Percentiles rank a stretch among this genome's conserved stretches.
Conservation (phyloP, 2,888 invertebrate genomes). For the Tigriopus californicus region DNA sequence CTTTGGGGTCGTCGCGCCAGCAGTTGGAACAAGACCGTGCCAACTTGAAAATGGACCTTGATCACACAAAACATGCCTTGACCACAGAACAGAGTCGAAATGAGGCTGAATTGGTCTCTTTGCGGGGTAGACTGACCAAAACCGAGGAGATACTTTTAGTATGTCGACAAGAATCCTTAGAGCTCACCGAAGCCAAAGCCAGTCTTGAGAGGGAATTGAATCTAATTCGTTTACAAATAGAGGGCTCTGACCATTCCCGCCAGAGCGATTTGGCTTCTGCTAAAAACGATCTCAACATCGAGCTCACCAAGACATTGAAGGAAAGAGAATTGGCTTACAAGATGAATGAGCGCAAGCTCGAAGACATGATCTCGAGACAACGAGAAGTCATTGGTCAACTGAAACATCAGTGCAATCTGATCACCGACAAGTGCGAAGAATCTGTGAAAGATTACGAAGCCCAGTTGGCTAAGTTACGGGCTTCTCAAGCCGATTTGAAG, state of each 20-base stretch:
- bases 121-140: background rate
- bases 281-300: too few species aligned
- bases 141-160: background rate
- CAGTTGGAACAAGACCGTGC: background rate
- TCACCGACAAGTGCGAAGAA: background rate
- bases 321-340: too few species aligned
- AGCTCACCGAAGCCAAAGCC: background rate
- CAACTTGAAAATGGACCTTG: background rate
- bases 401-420: background rate
- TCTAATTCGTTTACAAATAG: background rate
- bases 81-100: background rate
- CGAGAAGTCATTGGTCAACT: background rate
- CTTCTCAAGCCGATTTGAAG: too few species aligned
- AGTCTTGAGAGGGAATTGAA: slow-evolving; percentile 1
- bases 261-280: too few species aligned
- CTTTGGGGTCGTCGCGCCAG: background rate
- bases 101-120: background rate
- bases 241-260: too few species aligned
- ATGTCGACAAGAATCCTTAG: background rate
- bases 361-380: background rate
- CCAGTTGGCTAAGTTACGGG: too few species aligned
- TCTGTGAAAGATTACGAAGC: too few species aligned
- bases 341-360: background rate
- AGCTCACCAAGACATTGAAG: too few species aligned
- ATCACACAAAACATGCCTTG: background rate